Percentiles rank a stretch among this genome's conserved stretches.
These are phyloP conservation scores for Apotomis turbidana DNA, from an alignment of 2,888 invertebrate species.

Conservation along the genomic window DNA sequence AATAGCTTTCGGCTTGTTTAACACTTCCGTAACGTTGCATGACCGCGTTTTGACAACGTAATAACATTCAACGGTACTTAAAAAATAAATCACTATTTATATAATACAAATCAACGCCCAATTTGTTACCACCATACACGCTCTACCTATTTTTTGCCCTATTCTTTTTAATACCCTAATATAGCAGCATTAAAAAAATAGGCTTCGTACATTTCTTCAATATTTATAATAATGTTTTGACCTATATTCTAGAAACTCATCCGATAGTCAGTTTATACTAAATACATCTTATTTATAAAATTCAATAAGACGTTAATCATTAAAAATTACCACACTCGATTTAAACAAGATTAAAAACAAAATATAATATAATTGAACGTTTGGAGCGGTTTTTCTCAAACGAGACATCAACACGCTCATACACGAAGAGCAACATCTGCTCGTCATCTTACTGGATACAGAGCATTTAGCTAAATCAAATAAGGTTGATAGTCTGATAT, in stretches of 20 bases:
- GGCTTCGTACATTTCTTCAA: too few species aligned
- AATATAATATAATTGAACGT: conserved; percentile 30
- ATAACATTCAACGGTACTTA: not conserved
- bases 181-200: too few species aligned
- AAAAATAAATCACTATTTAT: not conserved
- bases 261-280: not conserved
- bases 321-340: not conserved
- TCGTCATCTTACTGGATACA: not conserved
- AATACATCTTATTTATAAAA: not conserved
- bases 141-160: too few species aligned
- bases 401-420: conserved; percentile 8
- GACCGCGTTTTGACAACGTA: conserved; percentile 48
- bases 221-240: too few species aligned
- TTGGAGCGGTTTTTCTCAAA: conserved; percentile 20
- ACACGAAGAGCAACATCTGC: not conserved
- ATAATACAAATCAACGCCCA: not conserved
- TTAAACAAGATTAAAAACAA: conserved; percentile 17
- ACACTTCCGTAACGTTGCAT: conserved; percentile 52
- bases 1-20: conserved; percentile 71
- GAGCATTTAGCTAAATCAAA: not conserved
- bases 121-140: not conserved
- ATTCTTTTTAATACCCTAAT: too few species aligned
- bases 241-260: not conserved
- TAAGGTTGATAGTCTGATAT: conserved; percentile 14
- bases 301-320: not conserved